Base-by-base conservation (phyloP, 2,888 invertebrate species). In the Petrophora chlorosata region DNA sequence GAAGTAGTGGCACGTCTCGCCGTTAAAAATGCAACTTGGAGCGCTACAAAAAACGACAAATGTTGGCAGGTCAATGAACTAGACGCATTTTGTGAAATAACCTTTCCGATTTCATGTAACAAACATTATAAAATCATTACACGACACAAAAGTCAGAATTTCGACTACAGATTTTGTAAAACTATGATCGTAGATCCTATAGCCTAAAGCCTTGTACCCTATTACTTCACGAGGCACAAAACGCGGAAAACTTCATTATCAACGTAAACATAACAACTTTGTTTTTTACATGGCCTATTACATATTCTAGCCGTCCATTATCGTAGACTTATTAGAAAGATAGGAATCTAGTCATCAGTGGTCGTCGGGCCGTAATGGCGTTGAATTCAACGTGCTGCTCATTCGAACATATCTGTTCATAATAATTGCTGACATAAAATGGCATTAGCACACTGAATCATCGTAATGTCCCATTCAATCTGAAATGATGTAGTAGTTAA, bases 1-100 rank as follows among this genome's bases (percentile, higher is more conserved):
- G 90, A 91, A 56, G 87, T 93, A 33, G 70, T 94, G 14, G 74
- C 81, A 17, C 82, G 90, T 17, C 80, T 92, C 33, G 82, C 89
- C 45, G 91, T 94, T 16, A 77, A 82, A 39, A 92, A 92, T 67
- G 91, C 91, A 1, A 76, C 92, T 0, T 94, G 94, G 93, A 81
- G 78, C 26, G 75, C 83, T 46, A 90, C 91, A 3, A 80, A 79
- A 49, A 86, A 91, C 33, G 88, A 89, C 8, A 85, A 84, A 39
- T 90, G 85, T 61, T 87, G 91, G 73, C 91, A 91, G 81, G 85
- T n/a, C n/a, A n/a, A n/a, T n/a, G n/a, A n/a, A n/a, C n/a, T n/a
- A n/a, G n/a, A n/a, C n/a, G n/a, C n/a, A n/a, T n/a, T n/a, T n/a
- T n/a, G n/a, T n/a, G n/a, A n/a, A n/a, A n/a, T n/a, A n/a, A n/a